These are phyloP conservation scores for Scaptomyza flava DNA, from an alignment of 2,888 invertebrate genomes.

Conservation along the genomic window DNA sequence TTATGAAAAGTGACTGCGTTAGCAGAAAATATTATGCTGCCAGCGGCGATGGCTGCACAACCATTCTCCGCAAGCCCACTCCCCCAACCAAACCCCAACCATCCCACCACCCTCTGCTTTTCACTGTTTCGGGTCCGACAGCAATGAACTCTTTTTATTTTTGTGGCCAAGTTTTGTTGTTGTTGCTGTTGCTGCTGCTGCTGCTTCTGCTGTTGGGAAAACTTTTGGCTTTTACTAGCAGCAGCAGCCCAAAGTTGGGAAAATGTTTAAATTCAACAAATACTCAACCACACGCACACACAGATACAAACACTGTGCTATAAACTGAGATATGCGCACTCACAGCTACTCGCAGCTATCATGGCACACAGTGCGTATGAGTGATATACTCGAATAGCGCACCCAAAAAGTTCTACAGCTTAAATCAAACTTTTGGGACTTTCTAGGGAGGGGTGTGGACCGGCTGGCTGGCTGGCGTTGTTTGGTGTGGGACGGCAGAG, in stretches of 20 bases:
- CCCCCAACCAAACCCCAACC: neutral
- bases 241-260: constrained; percentile 64
- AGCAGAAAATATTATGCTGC: constrained; percentile 79
- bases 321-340: constrained; percentile 18
- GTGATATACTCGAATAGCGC: constrained; percentile 69
- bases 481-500: neutral
- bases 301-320: constrained; percentile 14
- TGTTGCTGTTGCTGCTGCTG: constrained; percentile 29
- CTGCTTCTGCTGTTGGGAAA: constrained; percentile 41
- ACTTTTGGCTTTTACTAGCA: constrained; percentile 76
- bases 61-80: constrained; percentile 3
- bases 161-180: constrained; percentile 61
- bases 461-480: neutral
- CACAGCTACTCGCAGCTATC: constrained; percentile 53
- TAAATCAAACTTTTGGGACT: constrained; percentile 71
- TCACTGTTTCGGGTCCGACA: constrained; percentile 45
- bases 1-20: constrained; percentile 78
- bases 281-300: constrained; percentile 39
- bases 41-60: constrained; percentile 66
- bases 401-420: constrained; percentile 76
- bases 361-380: constrained; percentile 74
- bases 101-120: neutral
- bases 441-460: neutral
- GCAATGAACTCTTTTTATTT: constrained; percentile 74
- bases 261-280: constrained; percentile 78